phyloP scores from a whole-genome alignment of 2,113 vertebrate genomes.

The Protomyctophum bolini region DNA sequence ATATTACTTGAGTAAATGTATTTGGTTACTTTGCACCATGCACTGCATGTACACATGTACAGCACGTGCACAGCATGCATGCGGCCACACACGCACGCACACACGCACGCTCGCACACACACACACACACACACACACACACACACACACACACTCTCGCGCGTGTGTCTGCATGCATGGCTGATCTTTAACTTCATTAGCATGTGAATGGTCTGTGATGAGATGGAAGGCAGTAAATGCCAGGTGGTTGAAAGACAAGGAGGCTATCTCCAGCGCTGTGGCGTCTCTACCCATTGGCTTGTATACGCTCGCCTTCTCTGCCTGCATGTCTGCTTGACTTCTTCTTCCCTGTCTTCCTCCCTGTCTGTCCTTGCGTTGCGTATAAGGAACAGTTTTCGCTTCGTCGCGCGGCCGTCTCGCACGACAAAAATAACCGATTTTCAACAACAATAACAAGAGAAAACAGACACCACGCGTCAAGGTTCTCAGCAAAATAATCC shows the following conservation, averaged over 20 bases:
- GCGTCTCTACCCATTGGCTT: background rate
- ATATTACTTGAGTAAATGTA: too few species aligned
- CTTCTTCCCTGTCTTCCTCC: background rate
- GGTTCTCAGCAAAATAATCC: too few species aligned
- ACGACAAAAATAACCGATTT: background rate
- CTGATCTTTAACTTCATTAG: slow-evolving; percentile 76
- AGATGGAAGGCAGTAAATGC: slow-evolving; percentile 65
- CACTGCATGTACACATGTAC: background rate
- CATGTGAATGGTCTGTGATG: slow-evolving; percentile 75
- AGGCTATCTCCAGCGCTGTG: slow-evolving; percentile 3
- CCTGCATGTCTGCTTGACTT: background rate
- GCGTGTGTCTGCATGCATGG: slow-evolving; percentile 31
- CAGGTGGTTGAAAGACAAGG: slow-evolving; percentile 35
- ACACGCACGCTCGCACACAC: background rate
- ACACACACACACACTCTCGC: slow-evolving; percentile 9
- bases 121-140: slow-evolving; percentile 10
- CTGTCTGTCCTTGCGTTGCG: slow-evolving; percentile 3
- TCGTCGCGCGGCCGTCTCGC: background rate
- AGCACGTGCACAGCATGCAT: background rate
- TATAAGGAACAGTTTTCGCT: too few species aligned
- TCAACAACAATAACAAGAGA: background rate
- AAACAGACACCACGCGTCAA: background rate
- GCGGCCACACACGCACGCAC: background rate
- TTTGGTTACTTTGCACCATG: too few species aligned
- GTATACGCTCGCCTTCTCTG: background rate